phyloP scores from a whole-genome alignment of 2,888 invertebrate species.

The Rotaria magnacalcarata region DNA sequence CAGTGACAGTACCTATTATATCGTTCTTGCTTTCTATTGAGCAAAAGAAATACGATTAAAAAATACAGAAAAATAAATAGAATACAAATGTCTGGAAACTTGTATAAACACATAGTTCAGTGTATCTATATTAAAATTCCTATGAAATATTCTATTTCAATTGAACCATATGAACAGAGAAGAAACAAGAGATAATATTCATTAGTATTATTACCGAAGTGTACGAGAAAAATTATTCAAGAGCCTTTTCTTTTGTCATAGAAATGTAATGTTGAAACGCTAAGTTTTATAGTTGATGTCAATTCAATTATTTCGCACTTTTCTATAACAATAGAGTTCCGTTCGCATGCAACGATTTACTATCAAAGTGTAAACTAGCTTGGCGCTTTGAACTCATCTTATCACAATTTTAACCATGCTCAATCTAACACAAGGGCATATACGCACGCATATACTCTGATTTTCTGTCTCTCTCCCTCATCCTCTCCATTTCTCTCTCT shows the following conservation, averaged over 20 bases:
- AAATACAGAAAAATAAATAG: too few species aligned
- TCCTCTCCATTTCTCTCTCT: background rate
- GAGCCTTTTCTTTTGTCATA: too few species aligned
- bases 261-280: too few species aligned
- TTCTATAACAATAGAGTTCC: background rate
- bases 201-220: background rate
- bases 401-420: background rate
- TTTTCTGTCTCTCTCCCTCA: background rate
- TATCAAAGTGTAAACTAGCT: background rate
- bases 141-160: background rate
- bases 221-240: too few species aligned
- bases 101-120: background rate
- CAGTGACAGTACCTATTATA: background rate
- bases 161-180: background rate
- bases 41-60: too few species aligned
- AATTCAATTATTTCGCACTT: background rate
- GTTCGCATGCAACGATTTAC: background rate
- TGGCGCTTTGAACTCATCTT: background rate
- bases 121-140: background rate
- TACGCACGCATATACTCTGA: background rate
- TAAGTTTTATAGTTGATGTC: background rate
- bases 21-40: background rate
- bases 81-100: background rate
- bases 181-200: background rate
- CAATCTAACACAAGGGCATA: background rate